Percentiles rank a stretch among this genome's conserved stretches.
These are phyloP conservation scores for Papilio xuthus DNA, from an alignment of 1,140 invertebrate species.

Conservation along the genomic window DNA sequence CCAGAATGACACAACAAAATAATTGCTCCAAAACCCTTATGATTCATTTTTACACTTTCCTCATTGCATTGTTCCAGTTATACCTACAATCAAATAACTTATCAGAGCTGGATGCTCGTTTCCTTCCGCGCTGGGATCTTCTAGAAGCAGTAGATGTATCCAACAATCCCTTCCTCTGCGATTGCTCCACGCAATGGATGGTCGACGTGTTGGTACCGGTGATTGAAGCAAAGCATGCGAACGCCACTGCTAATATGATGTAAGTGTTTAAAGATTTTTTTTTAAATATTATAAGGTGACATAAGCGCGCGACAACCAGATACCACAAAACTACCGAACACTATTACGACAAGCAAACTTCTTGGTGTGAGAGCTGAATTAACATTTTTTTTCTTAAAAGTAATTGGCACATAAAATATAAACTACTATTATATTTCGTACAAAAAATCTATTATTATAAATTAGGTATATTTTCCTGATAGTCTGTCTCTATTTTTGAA, in stretches of 20 bases:
- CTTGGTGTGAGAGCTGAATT: background rate
- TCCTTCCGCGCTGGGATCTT: constrained; percentile 86
- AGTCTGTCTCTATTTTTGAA: background rate
- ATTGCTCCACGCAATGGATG: constrained; percentile 88
- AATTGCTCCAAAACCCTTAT: background rate
- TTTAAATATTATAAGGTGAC: background rate
- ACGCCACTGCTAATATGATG: constrained; percentile 62
- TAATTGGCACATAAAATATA: too few relatives aligned
- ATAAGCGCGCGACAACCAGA: background rate
- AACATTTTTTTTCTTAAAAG: too few relatives aligned
- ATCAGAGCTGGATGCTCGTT: constrained; percentile 81
- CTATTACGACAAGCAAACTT: too few relatives aligned
- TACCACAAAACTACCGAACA: too few relatives aligned
- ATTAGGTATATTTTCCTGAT: background rate
- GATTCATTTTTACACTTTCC: background rate
- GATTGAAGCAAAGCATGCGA: constrained; percentile 57
- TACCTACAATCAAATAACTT: constrained; percentile 87
- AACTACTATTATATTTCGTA: too few relatives aligned
- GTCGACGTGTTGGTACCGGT: constrained; percentile 83
- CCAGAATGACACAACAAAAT: background rate
- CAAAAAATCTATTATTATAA: too few relatives aligned
- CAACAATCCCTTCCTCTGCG: constrained; percentile 88
- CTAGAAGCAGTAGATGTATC: constrained; percentile 84
- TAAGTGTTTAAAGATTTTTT: constrained; percentile 49
- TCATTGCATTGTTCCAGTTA: constrained; percentile 73